Percentiles rank a stretch among this genome's conserved stretches.
phyloP scores from a whole-genome alignment of 2,797 vertebrate genomes.

The Valencia hispanica region DNA sequence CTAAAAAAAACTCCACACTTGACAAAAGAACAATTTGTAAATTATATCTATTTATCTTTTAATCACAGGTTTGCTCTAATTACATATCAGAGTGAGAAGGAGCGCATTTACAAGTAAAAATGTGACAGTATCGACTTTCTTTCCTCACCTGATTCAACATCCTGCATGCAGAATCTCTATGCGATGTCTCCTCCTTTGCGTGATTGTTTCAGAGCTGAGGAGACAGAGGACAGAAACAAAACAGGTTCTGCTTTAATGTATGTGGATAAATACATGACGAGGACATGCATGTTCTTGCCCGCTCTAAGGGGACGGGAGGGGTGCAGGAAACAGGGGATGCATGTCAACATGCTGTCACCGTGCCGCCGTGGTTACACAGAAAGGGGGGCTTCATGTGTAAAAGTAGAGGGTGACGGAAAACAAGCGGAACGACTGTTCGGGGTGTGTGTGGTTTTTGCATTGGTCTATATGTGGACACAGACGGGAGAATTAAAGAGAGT shows the following conservation, averaged over 20 bases:
- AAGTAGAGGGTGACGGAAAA: conserved; percentile 29
- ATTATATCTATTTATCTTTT: conserved; percentile 2
- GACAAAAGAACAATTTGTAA: not conserved
- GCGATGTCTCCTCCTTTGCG: conserved; percentile 13
- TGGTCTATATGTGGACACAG: conserved; percentile 50
- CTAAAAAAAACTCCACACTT: not conserved
- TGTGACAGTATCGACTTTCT: conserved; percentile 1
- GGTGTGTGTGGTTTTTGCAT: conserved; percentile 53
- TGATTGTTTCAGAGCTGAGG: conserved; percentile 42
- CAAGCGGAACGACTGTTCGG: conserved; percentile 14
- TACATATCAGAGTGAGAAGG: not conserved
- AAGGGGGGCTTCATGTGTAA: conserved; percentile 45
- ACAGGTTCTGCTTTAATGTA: conserved; percentile 50
- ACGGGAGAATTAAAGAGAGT: conserved; percentile 40
- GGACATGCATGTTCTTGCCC: conserved; percentile 39
- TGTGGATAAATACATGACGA: conserved; percentile 51
- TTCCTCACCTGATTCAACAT: conserved; percentile 62
- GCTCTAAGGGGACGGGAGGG: conserved; percentile 29
- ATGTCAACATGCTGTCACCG: conserved; percentile 60
- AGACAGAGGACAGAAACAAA: conserved; percentile 33
- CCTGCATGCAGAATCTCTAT: conserved; percentile 23
- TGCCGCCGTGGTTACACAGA: conserved; percentile 26
- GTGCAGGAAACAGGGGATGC: conserved; percentile 38
- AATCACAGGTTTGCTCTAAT: not conserved
- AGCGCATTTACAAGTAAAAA: not conserved